phyloP scores from a whole-genome alignment of 2,113 vertebrate genomes.

The Sapajus apella region DNA sequence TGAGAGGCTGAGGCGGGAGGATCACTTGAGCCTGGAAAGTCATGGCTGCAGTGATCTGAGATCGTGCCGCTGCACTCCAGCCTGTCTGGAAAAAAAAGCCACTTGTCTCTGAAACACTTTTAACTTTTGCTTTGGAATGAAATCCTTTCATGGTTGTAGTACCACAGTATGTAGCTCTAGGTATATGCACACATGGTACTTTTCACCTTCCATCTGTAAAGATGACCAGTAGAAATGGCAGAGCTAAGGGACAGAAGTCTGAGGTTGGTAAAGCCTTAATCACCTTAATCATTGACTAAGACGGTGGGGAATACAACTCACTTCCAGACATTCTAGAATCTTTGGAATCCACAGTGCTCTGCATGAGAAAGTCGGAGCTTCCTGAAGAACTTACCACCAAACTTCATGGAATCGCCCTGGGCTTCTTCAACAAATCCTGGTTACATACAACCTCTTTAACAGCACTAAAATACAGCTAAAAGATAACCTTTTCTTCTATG shows the following conservation, averaged over 20 bases:
- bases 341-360: not conserved
- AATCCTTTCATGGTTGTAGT: not conserved
- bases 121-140: not conserved
- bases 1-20: no score
- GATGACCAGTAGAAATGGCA: not conserved
- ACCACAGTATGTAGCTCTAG: not conserved
- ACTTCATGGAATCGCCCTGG: not conserved
- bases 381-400: not conserved
- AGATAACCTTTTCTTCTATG: conserved; percentile 30
- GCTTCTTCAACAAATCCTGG: not conserved
- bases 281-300: not conserved
- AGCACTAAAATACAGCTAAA: not conserved
- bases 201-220: not conserved
- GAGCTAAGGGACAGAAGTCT: not conserved
- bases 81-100: not conserved
- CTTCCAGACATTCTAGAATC: not conserved
- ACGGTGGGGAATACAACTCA: not conserved
- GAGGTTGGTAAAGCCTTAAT: not conserved
- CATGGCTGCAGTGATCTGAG: no score
- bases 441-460: not conserved
- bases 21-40: no score
- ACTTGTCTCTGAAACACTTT: not conserved
- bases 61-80: no score
- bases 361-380: not conserved
- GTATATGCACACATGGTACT: not conserved